Evolutionary conservation across 2,888 invertebrate species (phyloP), one percentile per base, ranked within the genome.

Genomic region (Seladonia tumulorum): DNA sequence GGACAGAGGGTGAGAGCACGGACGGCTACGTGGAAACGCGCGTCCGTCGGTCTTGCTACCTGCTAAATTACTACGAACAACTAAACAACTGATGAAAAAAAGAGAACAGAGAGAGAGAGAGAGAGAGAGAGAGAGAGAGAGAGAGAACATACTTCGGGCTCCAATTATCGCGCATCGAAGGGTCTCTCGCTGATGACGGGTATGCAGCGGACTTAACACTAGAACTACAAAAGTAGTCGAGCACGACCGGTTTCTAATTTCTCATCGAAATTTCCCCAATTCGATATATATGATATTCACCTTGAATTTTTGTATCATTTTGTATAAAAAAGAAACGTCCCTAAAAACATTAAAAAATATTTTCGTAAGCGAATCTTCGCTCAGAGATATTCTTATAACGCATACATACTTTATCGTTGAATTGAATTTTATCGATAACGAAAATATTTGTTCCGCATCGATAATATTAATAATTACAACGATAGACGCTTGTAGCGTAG

Each of bases 41-140:
- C 57, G 57, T 12, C 29, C 79, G 82, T 68, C 82, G 81, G 80
- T 89, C 88, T 85, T 82, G 88, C 91, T 91, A 91, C 91, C 91
- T 91, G 91, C 91, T 91, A 91, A 91, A 91, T 91, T 91, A 81
- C 91, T 91, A 87, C 87, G 82, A 88, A 82, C 84, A 84, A 81
- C 82, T 83, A 68, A 68, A 81, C 86, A 82, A 66, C 83, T 82
- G 74, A 81, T 74, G 77, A 86, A 70, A 70, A 83, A 79, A 76
- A 70, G 83, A 72, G 18, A 63, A 63, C 29, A 0, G 57, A 57
- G n/a, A 12, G 4, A 53, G 22, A 22, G 1, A 0, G 53, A 22
- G 22, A 45, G 45, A n/a, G n/a, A n/a, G 2, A 35, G 35, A 35
- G 35, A 53, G 53, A 22, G 53, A 49, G 49, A 49, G 71, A 72